Conservation (phyloP, 2,113 vertebrate genomes). For the Sebastes schlegelii region DNA sequence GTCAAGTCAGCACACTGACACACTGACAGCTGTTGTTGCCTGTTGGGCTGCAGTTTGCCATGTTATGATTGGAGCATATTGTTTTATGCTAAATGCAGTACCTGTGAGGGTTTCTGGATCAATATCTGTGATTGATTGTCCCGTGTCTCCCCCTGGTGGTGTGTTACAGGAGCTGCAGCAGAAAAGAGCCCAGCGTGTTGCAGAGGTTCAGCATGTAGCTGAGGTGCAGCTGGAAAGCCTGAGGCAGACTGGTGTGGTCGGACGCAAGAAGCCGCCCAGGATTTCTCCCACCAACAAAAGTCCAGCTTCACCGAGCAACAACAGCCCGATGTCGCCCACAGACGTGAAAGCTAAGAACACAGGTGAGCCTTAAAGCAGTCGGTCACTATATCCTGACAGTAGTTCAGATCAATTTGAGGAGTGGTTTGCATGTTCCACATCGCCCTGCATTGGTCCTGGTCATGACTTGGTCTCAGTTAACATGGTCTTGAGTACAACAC, state of each 20-base stretch:
- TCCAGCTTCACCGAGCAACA: constrained; percentile 55
- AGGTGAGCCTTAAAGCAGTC: constrained; percentile 20
- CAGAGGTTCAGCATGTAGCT: constrained; percentile 58
- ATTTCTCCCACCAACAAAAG: constrained; percentile 52
- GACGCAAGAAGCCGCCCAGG: constrained; percentile 77
- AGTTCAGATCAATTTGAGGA: no score
- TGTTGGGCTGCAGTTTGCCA: no score
- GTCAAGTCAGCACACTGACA: no score
- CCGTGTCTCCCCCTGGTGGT: constrained; percentile 41
- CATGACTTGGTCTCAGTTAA: not conserved
- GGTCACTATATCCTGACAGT: no score
- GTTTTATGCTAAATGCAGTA: no score
- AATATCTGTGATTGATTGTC: not conserved
- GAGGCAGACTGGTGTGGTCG: constrained; percentile 71
- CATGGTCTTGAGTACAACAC: no score
- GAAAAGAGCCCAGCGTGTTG: constrained; percentile 82
- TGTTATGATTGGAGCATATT: no score
- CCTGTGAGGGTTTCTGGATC: no score
- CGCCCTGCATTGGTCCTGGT: no score
- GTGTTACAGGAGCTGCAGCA: constrained; percentile 87
- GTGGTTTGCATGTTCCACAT: no score
- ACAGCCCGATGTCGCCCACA: not conserved
- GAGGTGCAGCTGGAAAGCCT: constrained; percentile 69
- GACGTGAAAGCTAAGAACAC: constrained; percentile 86
- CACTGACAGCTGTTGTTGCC: no score